Base-by-base conservation (phyloP, 2,888 invertebrate species). In the Cryptocephalus moraei region DNA sequence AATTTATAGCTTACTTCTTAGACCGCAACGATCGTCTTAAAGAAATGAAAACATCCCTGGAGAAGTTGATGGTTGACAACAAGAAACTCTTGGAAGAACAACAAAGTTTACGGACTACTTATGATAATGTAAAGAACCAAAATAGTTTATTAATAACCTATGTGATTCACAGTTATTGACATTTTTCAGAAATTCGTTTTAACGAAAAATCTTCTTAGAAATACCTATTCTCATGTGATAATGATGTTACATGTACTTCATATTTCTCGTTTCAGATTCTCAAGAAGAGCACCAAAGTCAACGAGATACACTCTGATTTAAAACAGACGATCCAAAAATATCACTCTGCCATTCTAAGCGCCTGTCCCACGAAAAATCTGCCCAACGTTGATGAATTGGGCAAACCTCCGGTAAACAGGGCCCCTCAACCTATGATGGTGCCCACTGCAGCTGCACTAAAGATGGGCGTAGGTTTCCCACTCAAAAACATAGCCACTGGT, bases 1-100 rank as follows among this genome's bases (percentile, higher is more conserved):
- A 95, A 69, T 97, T 93, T 67, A 87, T 95, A 43, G 91, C 88
- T 1, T 96, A 96, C 69, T 95, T 91, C 66, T 72, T 93, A 47
- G 94, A 95, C 68, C 77, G 95, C 22, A 91, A 92, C 66, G 79
- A 83, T 4, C 77, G 93, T 10, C 81, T 92, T 47, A 79, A 82
- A 4, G 83, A 84, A 10, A 79, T 94, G 73, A 84, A 89, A 57
- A 75, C 80, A 22, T 84, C 86, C 32, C 73, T 92, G 8, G 82
- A 86, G 56, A 81, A 86, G 41, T 77, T 90, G 44, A 75, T 86
- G 1, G 80, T 80, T 8, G 82, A 84, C 52, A 91, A 92, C 63
- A 78, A 79, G 14, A 79, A 78, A 39, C 71, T 93, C 4, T 71
- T 88, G 38, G 80, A 79, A n/a, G 87, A 87, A 55, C 92, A 94